Conservation (phyloP, 2,888 invertebrate genomes). For the Drosophila ezoana region DNA sequence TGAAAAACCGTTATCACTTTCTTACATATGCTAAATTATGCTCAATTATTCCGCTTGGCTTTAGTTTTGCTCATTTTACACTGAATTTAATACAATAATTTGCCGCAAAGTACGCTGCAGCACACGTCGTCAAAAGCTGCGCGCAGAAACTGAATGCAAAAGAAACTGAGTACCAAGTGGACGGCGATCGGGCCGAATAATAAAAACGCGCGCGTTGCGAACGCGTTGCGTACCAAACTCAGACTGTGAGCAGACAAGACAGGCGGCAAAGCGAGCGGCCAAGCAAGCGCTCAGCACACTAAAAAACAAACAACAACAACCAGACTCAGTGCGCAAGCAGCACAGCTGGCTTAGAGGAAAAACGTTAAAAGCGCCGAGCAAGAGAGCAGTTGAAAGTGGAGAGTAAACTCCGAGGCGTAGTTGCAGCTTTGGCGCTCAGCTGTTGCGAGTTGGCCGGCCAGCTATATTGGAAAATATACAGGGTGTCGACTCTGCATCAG, state of each 20-base stretch:
- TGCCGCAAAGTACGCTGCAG: constrained; percentile 52
- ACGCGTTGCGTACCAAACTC: constrained; percentile 73
- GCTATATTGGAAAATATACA: constrained; percentile 18
- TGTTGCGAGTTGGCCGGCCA: constrained; percentile 35
- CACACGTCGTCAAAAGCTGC: constrained; percentile 25
- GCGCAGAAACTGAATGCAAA: constrained; percentile 22
- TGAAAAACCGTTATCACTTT: constrained; percentile 27
- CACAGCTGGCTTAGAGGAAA: constrained; percentile 49
- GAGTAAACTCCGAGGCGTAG: constrained; percentile 8
- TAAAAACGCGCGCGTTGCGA: constrained; percentile 68
- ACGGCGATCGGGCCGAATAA: constrained; percentile 34
- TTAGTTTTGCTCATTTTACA: constrained; percentile 43
- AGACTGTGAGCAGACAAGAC: constrained; percentile 44
- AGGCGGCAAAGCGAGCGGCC: constrained; percentile 23
- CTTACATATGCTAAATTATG: constrained; percentile 57
- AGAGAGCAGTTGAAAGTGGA: constrained; percentile 1
- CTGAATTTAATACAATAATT: constrained; percentile 54
- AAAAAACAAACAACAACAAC: constrained; percentile 29
- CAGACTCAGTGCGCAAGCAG: constrained; percentile 46
- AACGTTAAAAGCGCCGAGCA: constrained; percentile 34
- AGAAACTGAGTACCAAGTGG: constrained; percentile 16
- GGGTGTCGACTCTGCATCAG: constrained; percentile 9
- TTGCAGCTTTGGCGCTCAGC: constrained; percentile 37
- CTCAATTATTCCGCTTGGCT: constrained; percentile 56
- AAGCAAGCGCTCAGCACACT: constrained; percentile 28